These are phyloP conservation scores for Tolypeutes matacus DNA, from an alignment of 2,797 vertebrate genomes.

Conservation along the genomic window DNA sequence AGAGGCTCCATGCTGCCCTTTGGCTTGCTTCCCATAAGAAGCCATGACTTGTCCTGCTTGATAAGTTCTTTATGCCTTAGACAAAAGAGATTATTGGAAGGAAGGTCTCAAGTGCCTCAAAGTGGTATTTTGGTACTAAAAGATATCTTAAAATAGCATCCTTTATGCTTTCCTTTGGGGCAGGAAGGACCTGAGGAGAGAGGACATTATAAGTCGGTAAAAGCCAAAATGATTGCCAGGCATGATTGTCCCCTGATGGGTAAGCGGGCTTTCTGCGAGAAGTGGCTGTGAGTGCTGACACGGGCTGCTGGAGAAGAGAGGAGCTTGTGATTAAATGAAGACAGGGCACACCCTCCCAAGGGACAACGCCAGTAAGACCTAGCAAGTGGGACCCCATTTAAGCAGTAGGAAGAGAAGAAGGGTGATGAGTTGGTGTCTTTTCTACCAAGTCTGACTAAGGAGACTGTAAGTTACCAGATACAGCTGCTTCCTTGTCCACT, in stretches of 20 bases:
- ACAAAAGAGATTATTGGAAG: conserved; percentile 76
- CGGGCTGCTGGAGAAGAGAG: not conserved
- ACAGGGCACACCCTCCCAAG: not conserved
- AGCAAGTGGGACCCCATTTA: not conserved
- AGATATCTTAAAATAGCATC: conserved; percentile 79
- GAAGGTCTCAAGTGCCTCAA: conserved; percentile 61
- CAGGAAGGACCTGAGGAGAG: conserved; percentile 56
- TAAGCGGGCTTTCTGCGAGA: conserved; percentile 48
- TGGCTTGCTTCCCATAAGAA: conserved; percentile 36
- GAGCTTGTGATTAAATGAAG: not conserved
- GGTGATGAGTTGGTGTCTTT: not conserved
- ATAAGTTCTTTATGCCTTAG: conserved; percentile 58
- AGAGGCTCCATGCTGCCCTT: not conserved
- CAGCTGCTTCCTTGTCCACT: not conserved
- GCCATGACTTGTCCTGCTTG: not conserved
- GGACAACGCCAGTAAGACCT: not conserved
- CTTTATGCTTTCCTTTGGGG: not conserved
- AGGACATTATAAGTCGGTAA: conserved; percentile 68
- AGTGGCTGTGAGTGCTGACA: not conserved
- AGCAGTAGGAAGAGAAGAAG: not conserved
- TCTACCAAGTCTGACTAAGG: not conserved
- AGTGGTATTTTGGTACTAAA: conserved; percentile 74
- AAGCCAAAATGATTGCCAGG: conserved; percentile 68
- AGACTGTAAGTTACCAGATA: not conserved
- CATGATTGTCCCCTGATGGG: conserved; percentile 64